These are phyloP conservation scores for Actinia tenebrosa DNA, from an alignment of 64 coral and sea anemone species.

Conservation along the genomic window DNA sequence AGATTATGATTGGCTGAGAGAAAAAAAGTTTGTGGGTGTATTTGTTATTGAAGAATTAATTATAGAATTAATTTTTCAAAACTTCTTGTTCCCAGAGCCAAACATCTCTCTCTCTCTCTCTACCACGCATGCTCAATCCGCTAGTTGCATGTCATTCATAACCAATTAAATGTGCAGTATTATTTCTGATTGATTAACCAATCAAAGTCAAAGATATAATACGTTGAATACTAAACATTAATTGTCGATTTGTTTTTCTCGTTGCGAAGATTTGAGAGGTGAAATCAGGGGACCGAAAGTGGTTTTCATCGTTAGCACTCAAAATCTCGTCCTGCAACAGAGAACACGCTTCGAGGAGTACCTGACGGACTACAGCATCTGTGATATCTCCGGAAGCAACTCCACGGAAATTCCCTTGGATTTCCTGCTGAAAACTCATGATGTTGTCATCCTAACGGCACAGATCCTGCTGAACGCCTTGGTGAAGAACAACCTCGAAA, in stretches of 20 bases:
- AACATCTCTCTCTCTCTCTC: too few species aligned
- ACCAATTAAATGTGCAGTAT: too few species aligned
- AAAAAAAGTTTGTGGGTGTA: too few species aligned
- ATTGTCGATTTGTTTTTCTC: neutral
- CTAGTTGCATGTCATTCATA: too few species aligned
- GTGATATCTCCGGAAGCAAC: conserved; percentile 61
- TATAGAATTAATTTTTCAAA: too few species aligned
- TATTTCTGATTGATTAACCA: too few species aligned
- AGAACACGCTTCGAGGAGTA: conserved; percentile 57
- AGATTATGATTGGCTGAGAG: too few species aligned
- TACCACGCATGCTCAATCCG: too few species aligned
- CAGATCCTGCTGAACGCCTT: conserved; percentile 68
- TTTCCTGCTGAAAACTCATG: conserved; percentile 36
- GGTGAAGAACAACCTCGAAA: neutral
- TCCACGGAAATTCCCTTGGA: conserved; percentile 52
- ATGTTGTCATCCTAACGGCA: conserved; percentile 76
- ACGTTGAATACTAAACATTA: neutral
- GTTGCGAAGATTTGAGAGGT: neutral
- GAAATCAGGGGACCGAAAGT: conserved; percentile 22
- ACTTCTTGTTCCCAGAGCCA: too few species aligned
- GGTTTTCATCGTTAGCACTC: conserved; percentile 86
- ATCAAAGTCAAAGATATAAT: too few species aligned
- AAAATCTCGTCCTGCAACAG: conserved; percentile 82
- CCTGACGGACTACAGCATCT: conserved; percentile 43
- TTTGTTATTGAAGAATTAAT: too few species aligned